Evolutionary conservation across 2,797 vertebrate genomes (phyloP).

Genomic region (Chelon labrosus): DNA sequence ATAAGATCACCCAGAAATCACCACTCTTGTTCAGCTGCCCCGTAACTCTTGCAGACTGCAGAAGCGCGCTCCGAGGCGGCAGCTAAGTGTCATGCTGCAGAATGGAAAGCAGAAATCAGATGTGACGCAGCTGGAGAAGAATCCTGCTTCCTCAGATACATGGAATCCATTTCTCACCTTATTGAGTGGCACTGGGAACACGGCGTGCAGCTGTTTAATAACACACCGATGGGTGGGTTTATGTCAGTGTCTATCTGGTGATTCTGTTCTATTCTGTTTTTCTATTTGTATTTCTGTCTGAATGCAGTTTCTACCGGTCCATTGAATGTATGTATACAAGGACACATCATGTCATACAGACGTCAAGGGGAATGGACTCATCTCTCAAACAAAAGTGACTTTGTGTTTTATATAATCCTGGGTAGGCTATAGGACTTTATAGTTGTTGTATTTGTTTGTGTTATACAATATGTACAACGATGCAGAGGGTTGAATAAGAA

Average conservation of each 20-base stretch:
- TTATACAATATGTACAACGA: neutral
- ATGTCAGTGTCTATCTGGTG: neutral
- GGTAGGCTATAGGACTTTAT: too few species aligned
- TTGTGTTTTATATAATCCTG: neutral
- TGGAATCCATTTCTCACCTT: neutral
- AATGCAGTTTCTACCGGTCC: neutral
- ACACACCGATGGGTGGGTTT: neutral
- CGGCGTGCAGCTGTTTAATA: neutral
- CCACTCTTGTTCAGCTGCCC: too few species aligned
- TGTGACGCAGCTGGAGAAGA: neutral
- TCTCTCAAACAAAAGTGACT: neutral
- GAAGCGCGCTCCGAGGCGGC: too few species aligned
- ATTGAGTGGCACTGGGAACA: neutral
- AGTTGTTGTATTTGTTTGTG: neutral
- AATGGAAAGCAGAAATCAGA: neutral
- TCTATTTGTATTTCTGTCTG: neutral
- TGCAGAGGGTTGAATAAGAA: neutral
- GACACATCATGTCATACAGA: neutral
- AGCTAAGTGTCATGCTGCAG: too few species aligned
- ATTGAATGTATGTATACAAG: neutral
- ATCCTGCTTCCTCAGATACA: neutral
- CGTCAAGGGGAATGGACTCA: neutral
- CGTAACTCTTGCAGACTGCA: too few species aligned
- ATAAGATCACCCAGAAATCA: too few species aligned
- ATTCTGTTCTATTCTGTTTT: too few species aligned